phyloP scores from a whole-genome alignment of 1,140 invertebrate species.

The Oedothorax gibbosus region DNA sequence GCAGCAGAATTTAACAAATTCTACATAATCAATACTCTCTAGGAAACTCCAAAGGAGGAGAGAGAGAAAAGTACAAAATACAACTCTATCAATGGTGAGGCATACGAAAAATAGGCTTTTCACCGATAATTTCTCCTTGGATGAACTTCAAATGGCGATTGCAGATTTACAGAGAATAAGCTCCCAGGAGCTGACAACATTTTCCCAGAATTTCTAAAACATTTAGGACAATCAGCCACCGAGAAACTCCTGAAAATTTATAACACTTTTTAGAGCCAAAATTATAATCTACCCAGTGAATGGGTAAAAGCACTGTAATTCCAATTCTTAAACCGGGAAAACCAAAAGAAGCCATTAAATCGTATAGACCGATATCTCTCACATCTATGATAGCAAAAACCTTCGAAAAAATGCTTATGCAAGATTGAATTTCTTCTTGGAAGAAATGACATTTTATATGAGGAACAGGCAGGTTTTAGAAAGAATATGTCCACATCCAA shows the following conservation, averaged over 20 bases:
- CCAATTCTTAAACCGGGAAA: slow-evolving; percentile 13
- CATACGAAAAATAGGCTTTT: no score
- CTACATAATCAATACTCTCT: neutral
- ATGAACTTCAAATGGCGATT: neutral
- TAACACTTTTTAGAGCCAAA: neutral
- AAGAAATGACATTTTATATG: neutral
- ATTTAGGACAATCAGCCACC: neutral
- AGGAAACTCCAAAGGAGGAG: neutral
- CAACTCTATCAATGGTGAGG: neutral
- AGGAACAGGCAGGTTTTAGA: slow-evolving; percentile 26
- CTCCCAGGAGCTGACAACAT: no score
- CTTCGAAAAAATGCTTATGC: neutral
- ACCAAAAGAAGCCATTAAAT: neutral
- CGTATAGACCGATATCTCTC: neutral
- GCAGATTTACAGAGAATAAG: no score
- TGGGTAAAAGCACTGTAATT: neutral
- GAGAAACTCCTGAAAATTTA: neutral
- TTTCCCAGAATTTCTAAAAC: no score
- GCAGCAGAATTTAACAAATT: neutral
- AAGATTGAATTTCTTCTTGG: neutral
- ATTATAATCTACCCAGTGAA: neutral
- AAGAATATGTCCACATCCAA: neutral
- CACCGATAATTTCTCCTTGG: neutral
- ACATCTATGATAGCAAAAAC: neutral
- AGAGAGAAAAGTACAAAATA: neutral